Evolutionary conservation across 2,113 vertebrate genomes (phyloP), one percentile per base, ranked within the genome.

Genomic region (Prochilodus magdalenae): DNA sequence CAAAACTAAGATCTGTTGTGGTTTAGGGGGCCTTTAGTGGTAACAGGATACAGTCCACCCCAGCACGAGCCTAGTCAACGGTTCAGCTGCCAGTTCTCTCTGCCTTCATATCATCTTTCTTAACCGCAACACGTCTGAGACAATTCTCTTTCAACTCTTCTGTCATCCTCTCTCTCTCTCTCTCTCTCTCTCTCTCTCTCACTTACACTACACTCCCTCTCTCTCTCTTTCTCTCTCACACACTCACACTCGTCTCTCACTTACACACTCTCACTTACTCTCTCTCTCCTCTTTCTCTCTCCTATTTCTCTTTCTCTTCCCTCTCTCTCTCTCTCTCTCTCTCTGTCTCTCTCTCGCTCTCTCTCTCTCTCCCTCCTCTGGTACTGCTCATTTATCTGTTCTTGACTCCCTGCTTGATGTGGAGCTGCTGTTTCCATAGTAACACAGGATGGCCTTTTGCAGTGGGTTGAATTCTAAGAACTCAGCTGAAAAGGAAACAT

Each of bases 361-460:
- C 59, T 47, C n/a, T 63, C 36, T 65, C 62, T 49, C 13, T 40
- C 4, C 24, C 63, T 53, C 18, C 69, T 10, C 44, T n/a, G 22
- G 24, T 74, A 20, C 57, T 80, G 75, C 55, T 78, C 77, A 77
- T 73, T 81, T 85, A 60, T 82, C 62, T 79, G 76, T 71, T 26
- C 70, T 79, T 65, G 75, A 33, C 40, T 74, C 20, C 57, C 81
- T 65, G 63, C 59, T 83, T 81, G 75, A 59, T 70, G 77, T 72
- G 47, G 63, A 75, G 71, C 22, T 57, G 78, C 44, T 74, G 86
- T 85, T 87, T 72, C 84, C 70, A 86, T 85, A 78, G 81, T 27
- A 77, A 81, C 71, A 3, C 60, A 79, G 71, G 81, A 79, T 83
- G 80, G 86, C 55, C 59, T 75, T 85, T 87, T 86, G 16, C 81